These are phyloP conservation scores for Sphaeramia orbicularis DNA, from an alignment of 2,797 vertebrate species.

Conservation along the genomic window DNA sequence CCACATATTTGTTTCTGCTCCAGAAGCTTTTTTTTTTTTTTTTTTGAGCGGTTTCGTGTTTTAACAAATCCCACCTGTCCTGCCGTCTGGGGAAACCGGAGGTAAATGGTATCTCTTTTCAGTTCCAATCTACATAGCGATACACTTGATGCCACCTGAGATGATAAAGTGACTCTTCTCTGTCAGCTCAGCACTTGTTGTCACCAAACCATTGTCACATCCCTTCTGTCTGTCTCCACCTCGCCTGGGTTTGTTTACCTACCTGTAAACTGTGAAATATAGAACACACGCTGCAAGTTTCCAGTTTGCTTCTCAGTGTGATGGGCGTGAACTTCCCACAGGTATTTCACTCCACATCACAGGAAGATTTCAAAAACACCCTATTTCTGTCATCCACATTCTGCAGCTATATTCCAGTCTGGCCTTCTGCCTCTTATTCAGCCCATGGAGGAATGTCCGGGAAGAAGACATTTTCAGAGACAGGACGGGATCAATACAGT, in stretches of 20 bases:
- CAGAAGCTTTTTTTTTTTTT: too few species aligned
- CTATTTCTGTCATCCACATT: constrained; percentile 19
- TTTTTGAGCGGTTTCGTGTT: constrained; percentile 24
- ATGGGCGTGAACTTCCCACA: constrained; percentile 42
- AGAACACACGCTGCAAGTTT: constrained; percentile 29
- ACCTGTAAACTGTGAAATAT: constrained; percentile 42
- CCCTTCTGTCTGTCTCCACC: constrained; percentile 41
- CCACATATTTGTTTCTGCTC: constrained; percentile 39
- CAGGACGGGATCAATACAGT: constrained; percentile 4
- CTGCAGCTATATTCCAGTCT: constrained; percentile 22
- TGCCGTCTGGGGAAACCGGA: neutral
- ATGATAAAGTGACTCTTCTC: constrained; percentile 15
- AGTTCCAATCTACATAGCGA: constrained; percentile 8
- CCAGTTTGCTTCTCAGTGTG: constrained; percentile 45
- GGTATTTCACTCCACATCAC: constrained; percentile 48
- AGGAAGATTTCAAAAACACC: constrained; percentile 44
- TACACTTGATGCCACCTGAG: constrained; percentile 9
- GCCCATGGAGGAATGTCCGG: constrained; percentile 11
- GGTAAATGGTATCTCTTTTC: constrained; percentile 4
- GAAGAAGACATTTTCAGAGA: constrained; percentile 17
- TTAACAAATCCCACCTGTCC: constrained; percentile 42
- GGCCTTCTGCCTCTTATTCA: constrained; percentile 6
- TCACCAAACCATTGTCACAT: constrained; percentile 42
- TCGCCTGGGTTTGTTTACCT: constrained; percentile 28
- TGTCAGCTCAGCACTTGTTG: constrained; percentile 48